These are phyloP conservation scores for Melolontha melolontha DNA, from an alignment of 2,888 invertebrate genomes.

Conservation along the genomic window DNA sequence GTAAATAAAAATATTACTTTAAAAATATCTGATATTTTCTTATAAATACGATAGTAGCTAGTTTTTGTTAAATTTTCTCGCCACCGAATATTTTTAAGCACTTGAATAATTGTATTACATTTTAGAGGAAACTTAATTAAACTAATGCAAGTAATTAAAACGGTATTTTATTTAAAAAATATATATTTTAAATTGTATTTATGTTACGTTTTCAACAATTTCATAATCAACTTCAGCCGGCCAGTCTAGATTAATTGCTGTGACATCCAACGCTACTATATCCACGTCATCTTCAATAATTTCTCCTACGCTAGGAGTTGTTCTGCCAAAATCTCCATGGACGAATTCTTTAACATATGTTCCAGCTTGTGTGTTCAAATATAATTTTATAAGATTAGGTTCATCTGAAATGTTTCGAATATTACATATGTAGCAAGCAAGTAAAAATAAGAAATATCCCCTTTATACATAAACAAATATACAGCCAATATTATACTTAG, in stretches of 20 bases:
- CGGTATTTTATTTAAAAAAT: neutral
- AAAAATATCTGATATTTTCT: no score
- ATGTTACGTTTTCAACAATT: neutral
- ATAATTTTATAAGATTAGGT: conserved; percentile 72
- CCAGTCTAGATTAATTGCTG: conserved; percentile 81
- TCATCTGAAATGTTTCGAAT: conserved; percentile 65
- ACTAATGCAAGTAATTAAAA: no score
- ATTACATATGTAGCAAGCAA: no score
- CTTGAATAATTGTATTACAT: no score
- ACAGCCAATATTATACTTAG: no score
- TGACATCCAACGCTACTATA: conserved; percentile 93
- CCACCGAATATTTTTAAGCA: no score
- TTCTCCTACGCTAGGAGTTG: conserved; percentile 79
- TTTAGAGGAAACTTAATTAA: no score
- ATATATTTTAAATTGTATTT: neutral
- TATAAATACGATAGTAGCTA: no score
- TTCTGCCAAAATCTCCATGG: conserved; percentile 95
- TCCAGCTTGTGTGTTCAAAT: conserved; percentile 87
- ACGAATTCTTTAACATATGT: conserved; percentile 98
- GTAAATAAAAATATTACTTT: no score
- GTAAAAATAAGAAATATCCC: no score
- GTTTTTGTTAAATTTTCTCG: no score
- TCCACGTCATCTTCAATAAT: conserved; percentile 81
- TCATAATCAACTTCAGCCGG: conserved; percentile 65
- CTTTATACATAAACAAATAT: no score